Percentiles rank a stretch among this genome's conserved stretches.
These are phyloP conservation scores for Sabatieria punctata DNA, from an alignment of 2,888 invertebrate species.

Conservation along the genomic window DNA sequence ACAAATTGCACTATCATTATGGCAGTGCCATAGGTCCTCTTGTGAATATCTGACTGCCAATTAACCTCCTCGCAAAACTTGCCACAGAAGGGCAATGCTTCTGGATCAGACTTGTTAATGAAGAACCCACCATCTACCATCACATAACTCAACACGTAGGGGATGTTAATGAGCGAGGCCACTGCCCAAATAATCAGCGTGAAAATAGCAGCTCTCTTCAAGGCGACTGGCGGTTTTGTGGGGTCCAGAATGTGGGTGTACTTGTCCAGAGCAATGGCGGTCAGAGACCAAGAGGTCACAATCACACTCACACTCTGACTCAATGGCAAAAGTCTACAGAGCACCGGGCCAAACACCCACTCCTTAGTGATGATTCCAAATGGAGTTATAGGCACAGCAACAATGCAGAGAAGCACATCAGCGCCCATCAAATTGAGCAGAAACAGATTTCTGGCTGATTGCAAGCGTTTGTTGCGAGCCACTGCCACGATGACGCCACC, in stretches of 20 bases:
- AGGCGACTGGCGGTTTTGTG: neutral
- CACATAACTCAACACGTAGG: constrained; percentile 24
- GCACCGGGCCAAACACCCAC: constrained; percentile 27
- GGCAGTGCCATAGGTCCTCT: constrained; percentile 59
- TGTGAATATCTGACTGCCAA: constrained; percentile 68
- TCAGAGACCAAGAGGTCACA: constrained; percentile 28
- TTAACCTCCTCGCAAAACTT: constrained; percentile 40
- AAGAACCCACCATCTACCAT: constrained; percentile 42
- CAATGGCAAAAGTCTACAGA: constrained; percentile 27
- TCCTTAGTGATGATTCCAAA: constrained; percentile 22
- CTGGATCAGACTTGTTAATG: constrained; percentile 7
- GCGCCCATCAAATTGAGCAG: constrained; percentile 27
- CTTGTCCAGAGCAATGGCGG: constrained; percentile 28
- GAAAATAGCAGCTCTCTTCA: constrained; percentile 4
- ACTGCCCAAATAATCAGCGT: constrained; percentile 25
- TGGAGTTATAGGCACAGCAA: constrained; percentile 27
- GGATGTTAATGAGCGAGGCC: constrained; percentile 25
- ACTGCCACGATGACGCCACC: constrained; percentile 26
- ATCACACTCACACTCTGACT: constrained; percentile 28
- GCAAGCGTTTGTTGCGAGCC: constrained; percentile 21
- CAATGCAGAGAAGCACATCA: constrained; percentile 26
- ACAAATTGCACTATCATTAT: constrained; percentile 77
- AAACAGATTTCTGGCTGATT: constrained; percentile 29
- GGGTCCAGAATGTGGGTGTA: constrained; percentile 22
- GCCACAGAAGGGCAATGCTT: constrained; percentile 20